Evolutionary conservation across 2,113 vertebrate genomes (phyloP).

Genomic region (Vidua chalybeata): DNA sequence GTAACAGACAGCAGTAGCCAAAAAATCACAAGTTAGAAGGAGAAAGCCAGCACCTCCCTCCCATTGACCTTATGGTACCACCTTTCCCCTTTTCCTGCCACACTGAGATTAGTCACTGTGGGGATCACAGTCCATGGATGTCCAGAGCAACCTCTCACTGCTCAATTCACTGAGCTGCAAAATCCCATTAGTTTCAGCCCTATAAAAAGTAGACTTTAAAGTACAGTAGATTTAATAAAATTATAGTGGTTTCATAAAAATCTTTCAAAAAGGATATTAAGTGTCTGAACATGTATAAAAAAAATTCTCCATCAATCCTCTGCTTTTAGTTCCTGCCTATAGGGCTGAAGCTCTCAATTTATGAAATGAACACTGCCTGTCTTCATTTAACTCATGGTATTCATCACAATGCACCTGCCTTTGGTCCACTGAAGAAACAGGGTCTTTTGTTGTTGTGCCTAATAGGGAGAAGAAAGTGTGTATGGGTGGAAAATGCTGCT

Average conservation of each 20-base stretch:
- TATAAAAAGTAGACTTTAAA: conserved; percentile 4
- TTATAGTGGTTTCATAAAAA: conserved; percentile 32
- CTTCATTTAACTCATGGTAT: background rate
- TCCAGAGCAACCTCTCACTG: background rate
- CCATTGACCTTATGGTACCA: background rate
- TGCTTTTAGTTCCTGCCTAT: background rate
- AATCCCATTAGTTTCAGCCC: background rate
- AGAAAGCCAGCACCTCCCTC: background rate
- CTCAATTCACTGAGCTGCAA: background rate
- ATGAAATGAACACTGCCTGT: background rate
- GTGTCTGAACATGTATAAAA: background rate
- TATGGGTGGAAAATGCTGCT: background rate
- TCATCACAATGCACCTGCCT: background rate
- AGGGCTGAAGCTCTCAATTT: background rate
- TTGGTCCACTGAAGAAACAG: background rate
- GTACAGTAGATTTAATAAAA: conserved; percentile 28
- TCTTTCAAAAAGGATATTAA: conserved; percentile 10
- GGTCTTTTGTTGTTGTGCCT: background rate
- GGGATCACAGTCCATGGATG: background rate
- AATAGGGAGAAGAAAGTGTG: background rate
- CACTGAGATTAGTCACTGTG: fast-evolving
- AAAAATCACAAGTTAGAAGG: background rate
- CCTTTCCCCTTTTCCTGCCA: background rate
- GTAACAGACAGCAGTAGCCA: background rate
- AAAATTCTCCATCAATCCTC: background rate